Percentiles rank a stretch among this genome's conserved stretches.
phyloP scores from a whole-genome alignment of 2,888 invertebrate species.

The Clostera curtula region DNA sequence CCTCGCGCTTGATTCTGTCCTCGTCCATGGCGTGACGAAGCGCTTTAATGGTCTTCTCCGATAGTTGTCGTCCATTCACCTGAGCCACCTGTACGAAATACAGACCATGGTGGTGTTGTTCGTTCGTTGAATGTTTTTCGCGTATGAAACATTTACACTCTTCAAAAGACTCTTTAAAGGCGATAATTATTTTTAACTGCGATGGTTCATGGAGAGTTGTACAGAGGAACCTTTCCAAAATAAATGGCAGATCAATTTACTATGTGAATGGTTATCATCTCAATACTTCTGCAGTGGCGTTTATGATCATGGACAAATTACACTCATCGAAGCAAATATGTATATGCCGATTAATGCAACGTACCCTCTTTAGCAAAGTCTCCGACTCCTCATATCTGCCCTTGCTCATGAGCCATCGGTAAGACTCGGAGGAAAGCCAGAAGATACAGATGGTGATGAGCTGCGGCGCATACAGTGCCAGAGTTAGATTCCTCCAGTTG shows the following conservation, averaged over 20 bases:
- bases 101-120: neutral
- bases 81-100: constrained; percentile 74
- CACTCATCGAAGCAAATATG: too few species aligned
- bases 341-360: constrained; percentile 69
- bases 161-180: too few species aligned
- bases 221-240: too few species aligned
- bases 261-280: too few species aligned
- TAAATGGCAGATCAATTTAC: too few species aligned
- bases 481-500: constrained; percentile 80
- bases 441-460: constrained; percentile 77
- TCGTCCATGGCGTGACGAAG: constrained; percentile 36
- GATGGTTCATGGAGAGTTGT: too few species aligned
- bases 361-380: constrained; percentile 74
- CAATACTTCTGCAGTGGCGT: too few species aligned
- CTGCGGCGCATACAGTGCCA: constrained; percentile 80
- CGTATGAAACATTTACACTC: too few species aligned
- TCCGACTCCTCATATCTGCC: constrained; percentile 78
- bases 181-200: too few species aligned
- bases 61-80: constrained; percentile 65
- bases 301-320: too few species aligned
- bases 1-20: constrained; percentile 28
- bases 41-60: constrained; percentile 41
- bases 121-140: too few species aligned
- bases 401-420: constrained; percentile 84
- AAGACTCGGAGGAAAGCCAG: constrained; percentile 80